phyloP scores from a whole-genome alignment of 2,113 vertebrate species.

The Cariama cristata region DNA sequence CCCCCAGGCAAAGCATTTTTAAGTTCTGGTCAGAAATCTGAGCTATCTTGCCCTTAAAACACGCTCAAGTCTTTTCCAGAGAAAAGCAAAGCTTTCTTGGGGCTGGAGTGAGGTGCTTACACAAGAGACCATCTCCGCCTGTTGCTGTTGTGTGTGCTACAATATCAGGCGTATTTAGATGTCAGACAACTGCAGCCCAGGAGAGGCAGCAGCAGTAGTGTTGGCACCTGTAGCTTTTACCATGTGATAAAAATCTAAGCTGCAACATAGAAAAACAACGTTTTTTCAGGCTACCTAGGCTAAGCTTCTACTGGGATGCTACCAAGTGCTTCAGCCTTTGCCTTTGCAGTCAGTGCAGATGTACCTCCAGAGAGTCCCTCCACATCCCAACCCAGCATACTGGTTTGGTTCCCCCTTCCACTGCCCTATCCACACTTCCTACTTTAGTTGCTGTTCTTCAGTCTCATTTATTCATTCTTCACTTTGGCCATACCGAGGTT shows the following conservation, averaged over 20 bases:
- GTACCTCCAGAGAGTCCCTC: neutral
- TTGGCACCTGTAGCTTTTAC: neutral
- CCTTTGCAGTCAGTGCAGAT: neutral
- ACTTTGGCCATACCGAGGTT: neutral
- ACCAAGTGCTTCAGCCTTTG: neutral
- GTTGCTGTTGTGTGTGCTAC: neutral
- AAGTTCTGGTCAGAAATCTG: neutral
- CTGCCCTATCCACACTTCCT: neutral
- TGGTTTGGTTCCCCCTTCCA: neutral
- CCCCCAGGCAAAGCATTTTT: neutral
- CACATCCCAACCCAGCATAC: neutral
- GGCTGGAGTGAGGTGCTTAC: neutral
- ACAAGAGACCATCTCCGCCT: neutral
- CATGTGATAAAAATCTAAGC: neutral
- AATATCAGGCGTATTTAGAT: rapidly evolving
- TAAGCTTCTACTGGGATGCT: neutral
- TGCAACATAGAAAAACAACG: neutral
- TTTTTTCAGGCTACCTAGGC: neutral
- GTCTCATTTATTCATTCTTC: neutral
- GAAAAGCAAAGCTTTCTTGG: neutral
- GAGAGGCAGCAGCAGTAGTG: neutral
- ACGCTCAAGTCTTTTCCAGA: neutral
- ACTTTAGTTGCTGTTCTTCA: neutral
- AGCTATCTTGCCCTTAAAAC: neutral
- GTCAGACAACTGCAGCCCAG: neutral